Conservation (phyloP, 2,888 invertebrate genomes). For the Neocrepidodera transversa region DNA sequence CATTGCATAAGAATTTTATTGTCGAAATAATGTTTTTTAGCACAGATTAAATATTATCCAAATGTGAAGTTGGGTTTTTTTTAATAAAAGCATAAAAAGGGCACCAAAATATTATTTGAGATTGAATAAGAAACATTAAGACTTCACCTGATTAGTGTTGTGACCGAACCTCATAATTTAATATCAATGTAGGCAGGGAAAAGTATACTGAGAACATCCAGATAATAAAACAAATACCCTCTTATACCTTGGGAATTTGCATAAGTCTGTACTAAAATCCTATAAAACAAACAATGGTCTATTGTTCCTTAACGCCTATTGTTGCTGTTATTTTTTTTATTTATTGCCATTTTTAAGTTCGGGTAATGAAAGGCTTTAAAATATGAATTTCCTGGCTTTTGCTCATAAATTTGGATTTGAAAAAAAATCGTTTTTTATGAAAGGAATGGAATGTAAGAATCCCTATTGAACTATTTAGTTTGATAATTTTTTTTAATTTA, state of each 20-base stretch:
- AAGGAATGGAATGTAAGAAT: too few species aligned
- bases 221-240: conserved; percentile 28
- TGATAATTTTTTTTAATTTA: too few species aligned
- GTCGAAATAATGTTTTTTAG: too few species aligned
- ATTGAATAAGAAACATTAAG: background rate
- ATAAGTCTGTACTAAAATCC: conserved; percentile 30
- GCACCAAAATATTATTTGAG: too few species aligned
- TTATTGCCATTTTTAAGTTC: conserved; percentile 27
- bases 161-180: conserved; percentile 7
- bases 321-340: conserved; percentile 25
- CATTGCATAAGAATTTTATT: too few species aligned
- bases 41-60: too few species aligned
- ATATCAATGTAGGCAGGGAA: conserved; percentile 15
- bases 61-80: too few species aligned
- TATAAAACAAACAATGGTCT: conserved; percentile 34
- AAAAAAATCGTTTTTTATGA: background rate
- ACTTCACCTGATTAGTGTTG: background rate
- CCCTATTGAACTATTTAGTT: too few species aligned
- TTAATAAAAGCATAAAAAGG: too few species aligned
- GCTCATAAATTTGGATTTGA: background rate
- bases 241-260: conserved; percentile 27
- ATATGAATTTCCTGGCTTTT: conserved; percentile 22
- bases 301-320: conserved; percentile 36
- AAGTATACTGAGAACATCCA: conserved; percentile 9
- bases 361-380: conserved; percentile 22